These are phyloP conservation scores for Anolis carolinensis DNA, from an alignment of 2,113 vertebrate species.

Conservation along the genomic window DNA sequence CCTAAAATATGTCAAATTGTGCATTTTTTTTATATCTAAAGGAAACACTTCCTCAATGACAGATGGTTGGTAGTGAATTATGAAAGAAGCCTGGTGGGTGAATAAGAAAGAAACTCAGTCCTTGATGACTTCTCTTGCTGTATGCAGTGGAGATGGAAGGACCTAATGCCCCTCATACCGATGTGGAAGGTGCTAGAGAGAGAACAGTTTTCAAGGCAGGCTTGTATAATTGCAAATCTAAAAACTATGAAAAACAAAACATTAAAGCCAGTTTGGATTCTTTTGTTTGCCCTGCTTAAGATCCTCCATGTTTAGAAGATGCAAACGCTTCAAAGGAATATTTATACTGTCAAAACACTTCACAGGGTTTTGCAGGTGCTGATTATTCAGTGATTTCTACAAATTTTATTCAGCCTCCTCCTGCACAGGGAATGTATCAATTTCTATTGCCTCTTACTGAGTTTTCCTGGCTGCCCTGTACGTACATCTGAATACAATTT, in stretches of 20 bases:
- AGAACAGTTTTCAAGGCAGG: background rate
- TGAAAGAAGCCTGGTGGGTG: conserved; percentile 49
- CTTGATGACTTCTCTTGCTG: conserved; percentile 26
- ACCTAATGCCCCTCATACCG: background rate
- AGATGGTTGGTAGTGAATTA: conserved; percentile 36
- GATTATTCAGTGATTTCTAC: background rate
- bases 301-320: conserved; percentile 7
- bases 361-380: background rate
- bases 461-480: background rate
- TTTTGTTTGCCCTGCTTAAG: background rate
- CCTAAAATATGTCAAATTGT: conserved; percentile 60
- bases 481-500: background rate
- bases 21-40: conserved; percentile 41
- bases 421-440: background rate
- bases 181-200: background rate
- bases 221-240: background rate
- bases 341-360: background rate
- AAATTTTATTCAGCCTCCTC: background rate
- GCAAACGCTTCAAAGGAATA: conserved; percentile 2
- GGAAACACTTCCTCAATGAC: conserved; percentile 28
- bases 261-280: background rate
- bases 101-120: conserved; percentile 12
- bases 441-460: background rate
- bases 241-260: background rate
- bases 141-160: background rate